Base-by-base conservation (phyloP, 2,888 invertebrate genomes). In the Amorpha juglandis region DNA sequence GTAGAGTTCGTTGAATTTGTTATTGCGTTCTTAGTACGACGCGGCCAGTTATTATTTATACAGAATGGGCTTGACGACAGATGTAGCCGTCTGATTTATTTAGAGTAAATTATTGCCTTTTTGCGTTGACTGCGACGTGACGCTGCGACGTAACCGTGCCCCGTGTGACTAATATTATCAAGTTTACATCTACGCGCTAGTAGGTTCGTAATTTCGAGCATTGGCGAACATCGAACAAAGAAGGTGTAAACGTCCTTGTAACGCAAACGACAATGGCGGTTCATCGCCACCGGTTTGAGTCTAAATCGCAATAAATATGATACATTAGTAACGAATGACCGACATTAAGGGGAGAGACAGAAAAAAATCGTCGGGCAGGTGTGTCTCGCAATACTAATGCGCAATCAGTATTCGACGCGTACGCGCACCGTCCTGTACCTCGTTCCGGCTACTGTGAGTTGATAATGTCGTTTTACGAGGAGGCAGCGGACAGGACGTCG, bases 391-490 rank as follows among this genome's bases (percentile, higher is more conserved):
- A 92, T 93, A 93, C 88, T 91, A 92, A 92, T 92, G 89, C 84
- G 89, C 87, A 88, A 92, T 92, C 92, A 92, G 88, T 92, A 92
- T 93, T 91, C 92, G 82, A 83, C 72, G 84, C 90, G 88, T 85
- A 87, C 77, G 82, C 87, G 82, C 92, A 91, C 79, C 92, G 93
- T 92, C 93, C 93, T 93, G 93, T 93, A 91, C 88, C 84, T 87
- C 92, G 93, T 93, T 93, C 93, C 93, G 93, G 93, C 93, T 93
- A 92, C 93, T 91, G 93, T 92, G 89, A 85, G 88, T 93, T 91
- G 91, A 91, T 93, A 92, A 90, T 92, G 92, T 92, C 90, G 88
- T 92, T 93, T 93, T 93, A 93, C 91, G 93, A 93, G 86, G 88
- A 84, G 90, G 87, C 82, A 83, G 88, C 89, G 90, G 91, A 91